phyloP scores from a whole-genome alignment of 2,888 invertebrate genomes.

The Malacosoma neustria region DNA sequence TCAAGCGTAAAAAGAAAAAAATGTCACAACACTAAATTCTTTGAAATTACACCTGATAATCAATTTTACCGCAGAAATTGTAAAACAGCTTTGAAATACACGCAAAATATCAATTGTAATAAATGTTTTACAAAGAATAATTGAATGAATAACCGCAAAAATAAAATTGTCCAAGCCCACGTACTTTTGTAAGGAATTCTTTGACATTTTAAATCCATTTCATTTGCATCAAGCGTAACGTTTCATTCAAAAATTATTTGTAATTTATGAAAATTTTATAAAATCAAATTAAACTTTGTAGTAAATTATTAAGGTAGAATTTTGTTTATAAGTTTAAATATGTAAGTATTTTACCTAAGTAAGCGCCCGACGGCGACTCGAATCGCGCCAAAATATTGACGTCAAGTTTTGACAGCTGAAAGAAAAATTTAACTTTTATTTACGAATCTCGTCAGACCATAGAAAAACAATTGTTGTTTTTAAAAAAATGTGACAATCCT shows the following conservation, averaged over 20 bases:
- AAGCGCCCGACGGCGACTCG: constrained; percentile 49
- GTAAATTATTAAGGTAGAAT: not conserved
- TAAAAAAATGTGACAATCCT: not conserved
- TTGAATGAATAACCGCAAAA: not conserved
- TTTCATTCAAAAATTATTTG: constrained; percentile 22
- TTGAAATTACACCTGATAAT: constrained; percentile 5
- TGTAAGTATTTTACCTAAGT: too few species aligned
- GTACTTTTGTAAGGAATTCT: constrained; percentile 1
- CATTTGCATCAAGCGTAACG: constrained; percentile 2
- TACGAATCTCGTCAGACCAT: constrained; percentile 3
- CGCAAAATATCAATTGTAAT: not conserved
- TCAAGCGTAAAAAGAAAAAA: not conserved
- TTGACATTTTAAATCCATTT: constrained; percentile 1
- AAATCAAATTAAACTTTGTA: not conserved
- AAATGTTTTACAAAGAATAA: not conserved
- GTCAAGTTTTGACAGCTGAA: constrained; percentile 47
- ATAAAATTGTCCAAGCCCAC: constrained; percentile 1
- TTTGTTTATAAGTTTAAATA: too few species aligned
- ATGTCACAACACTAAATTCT: constrained; percentile 12
- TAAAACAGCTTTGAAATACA: not conserved
- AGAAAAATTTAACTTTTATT: constrained; percentile 14
- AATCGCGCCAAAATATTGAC: constrained; percentile 67
- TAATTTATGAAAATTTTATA: not conserved
- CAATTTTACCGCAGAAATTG: constrained; percentile 4
- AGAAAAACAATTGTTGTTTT: constrained; percentile 1